Evolutionary conservation across 1,140 invertebrate species (phyloP).

Genomic region (Cotesia vestalis): DNA sequence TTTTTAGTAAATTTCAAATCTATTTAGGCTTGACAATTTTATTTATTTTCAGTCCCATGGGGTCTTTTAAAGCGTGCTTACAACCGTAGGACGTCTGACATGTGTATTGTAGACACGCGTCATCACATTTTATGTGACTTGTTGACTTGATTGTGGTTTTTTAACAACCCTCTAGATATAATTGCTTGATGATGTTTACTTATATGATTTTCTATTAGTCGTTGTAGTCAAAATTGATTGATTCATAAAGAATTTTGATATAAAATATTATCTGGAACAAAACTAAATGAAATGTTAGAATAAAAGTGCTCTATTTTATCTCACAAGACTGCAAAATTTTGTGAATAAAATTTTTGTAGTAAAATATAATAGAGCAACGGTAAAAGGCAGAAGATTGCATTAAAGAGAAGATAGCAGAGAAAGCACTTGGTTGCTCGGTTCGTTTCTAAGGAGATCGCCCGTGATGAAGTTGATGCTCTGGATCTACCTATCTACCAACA

Average conservation of each 20-base stretch:
- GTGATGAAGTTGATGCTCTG: conserved; percentile 44
- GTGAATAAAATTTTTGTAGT: not conserved
- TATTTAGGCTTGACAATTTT: not conserved
- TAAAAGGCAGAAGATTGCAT: conserved; percentile 15
- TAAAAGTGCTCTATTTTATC: too few species aligned
- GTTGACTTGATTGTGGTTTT: conserved; percentile 13
- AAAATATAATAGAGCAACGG: conserved; percentile 17
- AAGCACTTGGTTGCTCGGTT: conserved; percentile 32
- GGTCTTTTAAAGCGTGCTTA: not conserved
- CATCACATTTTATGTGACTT: conserved; percentile 4
- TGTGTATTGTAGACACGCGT: not conserved
- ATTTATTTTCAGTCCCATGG: not conserved
- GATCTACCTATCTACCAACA: too few species aligned
- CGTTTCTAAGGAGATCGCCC: conserved; percentile 53
- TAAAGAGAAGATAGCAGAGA: conserved; percentile 1
- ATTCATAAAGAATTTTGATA: not conserved
- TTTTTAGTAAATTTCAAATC: not conserved
- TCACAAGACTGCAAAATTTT: too few species aligned
- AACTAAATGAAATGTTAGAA: too few species aligned
- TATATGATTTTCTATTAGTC: not conserved
- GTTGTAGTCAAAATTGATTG: not conserved
- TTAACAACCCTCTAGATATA: not conserved
- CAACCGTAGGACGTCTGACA: not conserved
- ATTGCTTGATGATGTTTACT: not conserved
- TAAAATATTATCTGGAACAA: too few species aligned